Percentiles rank a stretch among this genome's conserved stretches.
phyloP scores from a whole-genome alignment of 2,888 invertebrate genomes.

The Drosophila buzzatii region DNA sequence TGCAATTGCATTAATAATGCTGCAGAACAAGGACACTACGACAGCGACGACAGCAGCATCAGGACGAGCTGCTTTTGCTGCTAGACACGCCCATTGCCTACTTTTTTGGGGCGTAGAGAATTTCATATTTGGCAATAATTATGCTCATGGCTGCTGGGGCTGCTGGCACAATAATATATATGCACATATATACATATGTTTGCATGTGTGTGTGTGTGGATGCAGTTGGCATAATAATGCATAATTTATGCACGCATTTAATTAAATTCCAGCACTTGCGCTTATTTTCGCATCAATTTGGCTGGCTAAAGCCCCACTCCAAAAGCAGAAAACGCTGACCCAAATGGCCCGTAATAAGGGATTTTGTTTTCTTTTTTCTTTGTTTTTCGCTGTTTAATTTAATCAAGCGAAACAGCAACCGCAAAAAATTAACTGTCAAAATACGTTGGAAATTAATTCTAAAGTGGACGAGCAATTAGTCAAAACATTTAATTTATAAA shows the following conservation, averaged over 20 bases:
- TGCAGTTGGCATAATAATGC: conserved; percentile 64
- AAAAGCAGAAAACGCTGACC: conserved; percentile 45
- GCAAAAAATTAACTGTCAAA: conserved; percentile 60
- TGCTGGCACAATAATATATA: conserved; percentile 3
- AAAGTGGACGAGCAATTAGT: conserved; percentile 56
- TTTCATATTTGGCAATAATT: conserved; percentile 76
- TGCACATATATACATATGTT: conserved; percentile 7
- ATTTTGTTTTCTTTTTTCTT: conserved; percentile 27
- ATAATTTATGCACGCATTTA: conserved; percentile 80
- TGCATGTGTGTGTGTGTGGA: conserved; percentile 6
- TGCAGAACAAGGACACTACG: conserved; percentile 32
- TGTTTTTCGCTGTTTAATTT: conserved; percentile 40
- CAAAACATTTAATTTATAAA: conserved; percentile 41
- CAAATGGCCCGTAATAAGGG: conserved; percentile 41
- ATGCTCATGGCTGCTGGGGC: conserved; percentile 47
- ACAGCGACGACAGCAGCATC: conserved; percentile 24
- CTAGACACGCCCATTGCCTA: conserved; percentile 39
- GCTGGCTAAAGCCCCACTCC: conserved; percentile 3
- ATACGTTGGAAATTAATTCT: conserved; percentile 47
- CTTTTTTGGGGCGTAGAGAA: conserved; percentile 63
- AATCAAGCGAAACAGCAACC: conserved; percentile 42
- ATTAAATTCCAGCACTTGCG: conserved; percentile 77
- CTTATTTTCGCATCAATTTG: conserved; percentile 49
- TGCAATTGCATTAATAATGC: conserved; percentile 72
- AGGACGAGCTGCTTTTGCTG: conserved; percentile 12